Base-by-base conservation (phyloP, 2,113 vertebrate species). In the Eidolon helvum region DNA sequence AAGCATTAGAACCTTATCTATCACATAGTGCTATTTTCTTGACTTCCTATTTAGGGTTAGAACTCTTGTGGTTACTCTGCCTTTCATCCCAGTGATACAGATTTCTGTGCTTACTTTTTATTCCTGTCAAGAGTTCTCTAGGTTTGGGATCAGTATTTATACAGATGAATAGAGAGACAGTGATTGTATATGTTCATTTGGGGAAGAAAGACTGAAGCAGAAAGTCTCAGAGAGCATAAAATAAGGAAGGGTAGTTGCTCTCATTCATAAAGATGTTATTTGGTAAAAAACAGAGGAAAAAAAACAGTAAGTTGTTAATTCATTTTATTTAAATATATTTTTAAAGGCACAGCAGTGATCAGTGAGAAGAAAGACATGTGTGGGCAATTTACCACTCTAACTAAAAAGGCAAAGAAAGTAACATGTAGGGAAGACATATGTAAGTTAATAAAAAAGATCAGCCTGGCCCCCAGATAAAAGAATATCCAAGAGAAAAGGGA, bases 371-470 rank as follows among this genome's bases (percentile, higher is more conserved):
- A 66, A 75, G 22, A 7, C 24, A 10, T 2, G 28, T 48, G 33
- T 82, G 48, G 55, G 72, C 75, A 94, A 82, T 90, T 38, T 45
- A 79, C 35, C 59, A 85, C 2, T 74, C 10, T 57, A 69, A 91
- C n/a, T n/a, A n/a, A 86, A 80, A 90, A 83, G 55, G 16, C 63
- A 95, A 95, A 80, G 88, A 78, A 45, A 90, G 57, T 87, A n/a
- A 74, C 48, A 26, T 6, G 10, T 24, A 86, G 63, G 55, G 50
- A 82, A 55, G 65, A 59, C 8, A 12, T 40, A 82, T 28, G 10
- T 50, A 79, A 50, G 18, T 71, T 50, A 87, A 80, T 26, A 53
- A 35, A 66, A 66, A 55, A 75, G 63, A 35, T 40, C 53, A 89
- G n/a, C 4, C 48, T 86, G n/a, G 26, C 89, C 11, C 74, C 78